Conservation (phyloP, 1,140 invertebrate genomes). For the Babylonia areolata region DNA sequence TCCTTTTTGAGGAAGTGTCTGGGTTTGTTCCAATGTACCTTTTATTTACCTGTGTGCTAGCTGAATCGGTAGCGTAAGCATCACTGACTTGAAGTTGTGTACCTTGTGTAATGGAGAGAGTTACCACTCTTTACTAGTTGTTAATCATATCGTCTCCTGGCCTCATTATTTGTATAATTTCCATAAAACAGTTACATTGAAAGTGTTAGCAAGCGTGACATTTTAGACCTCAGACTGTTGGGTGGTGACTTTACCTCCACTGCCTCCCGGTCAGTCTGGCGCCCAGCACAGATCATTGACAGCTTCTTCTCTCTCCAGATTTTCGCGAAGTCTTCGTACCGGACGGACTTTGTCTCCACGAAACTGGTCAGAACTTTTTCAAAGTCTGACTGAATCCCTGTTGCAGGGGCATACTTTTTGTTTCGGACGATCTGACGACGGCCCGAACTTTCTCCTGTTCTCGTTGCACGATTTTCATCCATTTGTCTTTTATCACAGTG, state of each 20-base stretch:
- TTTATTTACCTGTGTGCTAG: too few relatives aligned
- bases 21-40: too few relatives aligned
- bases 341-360: conserved; percentile 15
- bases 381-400: conserved; percentile 20
- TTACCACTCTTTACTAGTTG: too few relatives aligned
- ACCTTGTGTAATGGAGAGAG: too few relatives aligned
- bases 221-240: too few relatives aligned
- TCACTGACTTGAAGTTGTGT: too few relatives aligned
- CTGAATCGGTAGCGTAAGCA: too few relatives aligned
- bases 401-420: conserved; percentile 24
- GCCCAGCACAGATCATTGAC: conserved; percentile 24
- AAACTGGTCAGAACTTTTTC: conserved; percentile 12
- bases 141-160: too few relatives aligned
- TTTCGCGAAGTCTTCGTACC: conserved; percentile 10
- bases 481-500: neutral
- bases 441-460: neutral
- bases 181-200: too few relatives aligned
- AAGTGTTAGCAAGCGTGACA: too few relatives aligned
- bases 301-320: conserved; percentile 17
- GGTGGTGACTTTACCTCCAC: conserved; percentile 26
- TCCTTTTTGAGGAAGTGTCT: too few relatives aligned
- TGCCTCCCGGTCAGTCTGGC: neutral
- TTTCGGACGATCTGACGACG: neutral
- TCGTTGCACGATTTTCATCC: neutral
- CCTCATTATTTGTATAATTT: too few relatives aligned